Base-by-base conservation (phyloP, 2,888 invertebrate genomes). In the Nowickia ferox region DNA sequence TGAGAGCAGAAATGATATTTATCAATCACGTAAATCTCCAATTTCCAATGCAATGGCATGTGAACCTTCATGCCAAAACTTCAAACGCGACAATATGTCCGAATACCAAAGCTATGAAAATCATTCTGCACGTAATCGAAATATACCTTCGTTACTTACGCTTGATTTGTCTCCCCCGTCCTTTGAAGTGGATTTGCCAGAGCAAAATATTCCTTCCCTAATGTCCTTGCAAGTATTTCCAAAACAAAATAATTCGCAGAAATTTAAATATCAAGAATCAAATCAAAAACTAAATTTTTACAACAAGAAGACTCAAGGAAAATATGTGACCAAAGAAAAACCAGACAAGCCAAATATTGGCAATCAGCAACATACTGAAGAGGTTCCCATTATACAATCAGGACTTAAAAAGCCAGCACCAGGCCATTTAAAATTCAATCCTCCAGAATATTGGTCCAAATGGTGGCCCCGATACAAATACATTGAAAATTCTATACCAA, bases 391-490 rank as follows among this genome's bases (percentile, higher is more conserved):
- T 15, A 81, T 81, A 68, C 10, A 63, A 63, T 40, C 38, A 55
- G 71, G 71, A n/a, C 19, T 65, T 4, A 59, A 13, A 8, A 68
- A 51, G 4, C 61, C 84, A 15, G 48, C 69, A 6, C 46, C 53
- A 1, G 61, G 61, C 2, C 61, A 61, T 38, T 53, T 72, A 22
- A 84, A 84, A 57, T 30, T n/a, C 15, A 63, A 84, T 19, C 84
- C 79, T n/a, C 9, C 38, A 11, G 48, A 69, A 38, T 84, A 84
- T 63, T 84, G 84, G 84, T 63, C 68, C 3, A 22, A 75, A 69
- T 84, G 75, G 75, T 84, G 84, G 79, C n/a, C 75, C 1, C 63
- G 48, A 11, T 74, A 71, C 22, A 79, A 55, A 13, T 84, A 84
- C 65, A 69, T 84, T 48, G 79, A 84, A 57, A 63, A 44, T 9